These are phyloP conservation scores for Neoniphon sammara DNA, from an alignment of 2,797 vertebrate genomes.

Conservation along the genomic window DNA sequence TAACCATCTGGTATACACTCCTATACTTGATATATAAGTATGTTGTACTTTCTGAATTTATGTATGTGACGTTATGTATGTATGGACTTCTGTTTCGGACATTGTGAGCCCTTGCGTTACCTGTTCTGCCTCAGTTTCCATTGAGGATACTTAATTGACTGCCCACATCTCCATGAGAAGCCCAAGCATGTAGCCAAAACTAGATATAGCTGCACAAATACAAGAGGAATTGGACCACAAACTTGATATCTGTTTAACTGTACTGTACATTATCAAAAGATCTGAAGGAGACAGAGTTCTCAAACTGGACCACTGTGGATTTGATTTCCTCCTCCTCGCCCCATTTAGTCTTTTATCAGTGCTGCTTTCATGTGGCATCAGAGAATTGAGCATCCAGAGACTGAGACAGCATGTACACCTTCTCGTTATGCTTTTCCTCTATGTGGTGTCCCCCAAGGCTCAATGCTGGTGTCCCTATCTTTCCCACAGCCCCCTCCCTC, in stretches of 20 bases:
- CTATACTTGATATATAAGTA: slow-evolving; percentile 19
- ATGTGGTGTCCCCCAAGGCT: background rate
- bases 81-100: background rate
- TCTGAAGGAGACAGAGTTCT: background rate
- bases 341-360: no score
- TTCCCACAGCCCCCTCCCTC: background rate
- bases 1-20: slow-evolving; percentile 9
- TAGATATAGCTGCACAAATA: background rate
- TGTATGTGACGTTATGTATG: background rate
- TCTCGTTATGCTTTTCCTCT: background rate
- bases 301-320: background rate
- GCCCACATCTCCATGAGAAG: background rate
- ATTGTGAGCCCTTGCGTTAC: background rate
- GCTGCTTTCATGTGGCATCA: no score
- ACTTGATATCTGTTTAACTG: background rate
- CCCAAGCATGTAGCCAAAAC: background rate
- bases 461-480: background rate
- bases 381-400: no score
- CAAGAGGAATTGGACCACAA: background rate
- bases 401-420: background rate
- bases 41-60: background rate
- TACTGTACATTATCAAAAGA: background rate
- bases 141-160: background rate
- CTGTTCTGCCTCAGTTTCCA: slow-evolving; percentile 4
- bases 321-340: no score